Percentiles rank a stretch among this genome's conserved stretches.
Evolutionary conservation across 2,888 invertebrate genomes (phyloP).

Genomic region (Aleiodes leptofemur): DNA sequence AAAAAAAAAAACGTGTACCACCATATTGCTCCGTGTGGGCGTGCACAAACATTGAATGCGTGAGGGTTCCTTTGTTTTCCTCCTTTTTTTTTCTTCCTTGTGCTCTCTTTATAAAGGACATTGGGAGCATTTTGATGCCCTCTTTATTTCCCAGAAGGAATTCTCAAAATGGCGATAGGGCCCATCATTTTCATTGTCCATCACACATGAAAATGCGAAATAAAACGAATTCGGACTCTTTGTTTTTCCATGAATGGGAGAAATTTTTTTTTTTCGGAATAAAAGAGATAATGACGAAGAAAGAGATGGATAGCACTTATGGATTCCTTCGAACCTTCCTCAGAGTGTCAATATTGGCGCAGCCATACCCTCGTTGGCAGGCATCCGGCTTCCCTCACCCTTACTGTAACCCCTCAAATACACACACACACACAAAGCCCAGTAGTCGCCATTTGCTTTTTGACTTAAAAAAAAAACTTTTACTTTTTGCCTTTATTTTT

Average conservation of each 20-base stretch:
- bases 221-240: neutral
- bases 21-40: slow-evolving; percentile 55
- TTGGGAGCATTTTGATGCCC: slow-evolving; percentile 39
- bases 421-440: neutral
- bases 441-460: slow-evolving; percentile 34
- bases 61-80: slow-evolving; percentile 34
- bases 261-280: neutral
- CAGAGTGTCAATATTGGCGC: slow-evolving; percentile 73
- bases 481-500: slow-evolving; percentile 15
- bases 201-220: neutral
- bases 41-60: slow-evolving; percentile 48
- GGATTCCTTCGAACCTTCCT: slow-evolving; percentile 62
- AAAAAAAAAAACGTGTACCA: slow-evolving; percentile 47
- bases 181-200: slow-evolving; percentile 2
- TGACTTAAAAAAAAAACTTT: neutral
- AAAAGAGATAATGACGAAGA: neutral
- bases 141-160: slow-evolving; percentile 33
- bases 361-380: slow-evolving; percentile 65
- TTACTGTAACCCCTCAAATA: slow-evolving; percentile 51
- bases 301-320: slow-evolving; percentile 44
- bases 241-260: slow-evolving; percentile 4
- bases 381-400: slow-evolving; percentile 55
- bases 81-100: slow-evolving; percentile 3
- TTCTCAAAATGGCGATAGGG: slow-evolving; percentile 26
- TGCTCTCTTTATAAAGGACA: slow-evolving; percentile 21